These are phyloP conservation scores for Girardinus metallicus DNA, from an alignment of 2,797 vertebrate genomes.

Conservation along the genomic window DNA sequence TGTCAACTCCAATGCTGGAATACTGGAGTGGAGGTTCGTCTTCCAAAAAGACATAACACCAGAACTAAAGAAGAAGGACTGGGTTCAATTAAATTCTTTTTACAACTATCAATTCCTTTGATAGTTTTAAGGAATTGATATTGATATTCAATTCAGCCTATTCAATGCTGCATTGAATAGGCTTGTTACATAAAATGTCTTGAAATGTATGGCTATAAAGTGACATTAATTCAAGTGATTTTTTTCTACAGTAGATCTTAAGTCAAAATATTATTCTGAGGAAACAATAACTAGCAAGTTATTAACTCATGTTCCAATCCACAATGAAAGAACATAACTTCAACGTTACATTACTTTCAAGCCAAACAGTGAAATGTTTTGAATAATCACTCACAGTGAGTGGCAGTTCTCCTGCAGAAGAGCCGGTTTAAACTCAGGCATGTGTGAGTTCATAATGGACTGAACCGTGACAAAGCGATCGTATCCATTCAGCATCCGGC, in stretches of 20 bases:
- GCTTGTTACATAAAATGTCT: background rate
- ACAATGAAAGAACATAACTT: background rate
- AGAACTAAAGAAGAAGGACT: background rate
- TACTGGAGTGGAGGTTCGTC: background rate
- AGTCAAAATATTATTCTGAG: background rate
- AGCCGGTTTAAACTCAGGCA: constrained; percentile 72
- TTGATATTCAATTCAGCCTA: too few species aligned
- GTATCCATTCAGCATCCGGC: constrained; percentile 88
- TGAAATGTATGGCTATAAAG: background rate
- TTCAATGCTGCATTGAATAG: background rate
- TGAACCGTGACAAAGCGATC: constrained; percentile 88
- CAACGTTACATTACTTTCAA: background rate
- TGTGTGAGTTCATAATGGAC: constrained; percentile 86
- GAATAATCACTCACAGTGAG: constrained; percentile 77
- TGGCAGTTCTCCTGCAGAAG: constrained; percentile 40
- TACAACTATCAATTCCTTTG: background rate
- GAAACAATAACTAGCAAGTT: background rate
- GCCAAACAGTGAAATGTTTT: background rate
- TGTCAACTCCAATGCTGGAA: background rate
- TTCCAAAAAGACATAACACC: background rate
- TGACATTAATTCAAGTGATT: background rate
- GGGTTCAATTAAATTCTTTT: background rate
- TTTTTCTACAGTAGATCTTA: background rate
- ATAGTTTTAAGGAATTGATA: too few species aligned
- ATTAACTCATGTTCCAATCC: background rate